Percentiles rank a stretch among this genome's conserved stretches.
Evolutionary conservation across 2,797 vertebrate species (phyloP).

Genomic region (Premnoplex brunnescens): DNA sequence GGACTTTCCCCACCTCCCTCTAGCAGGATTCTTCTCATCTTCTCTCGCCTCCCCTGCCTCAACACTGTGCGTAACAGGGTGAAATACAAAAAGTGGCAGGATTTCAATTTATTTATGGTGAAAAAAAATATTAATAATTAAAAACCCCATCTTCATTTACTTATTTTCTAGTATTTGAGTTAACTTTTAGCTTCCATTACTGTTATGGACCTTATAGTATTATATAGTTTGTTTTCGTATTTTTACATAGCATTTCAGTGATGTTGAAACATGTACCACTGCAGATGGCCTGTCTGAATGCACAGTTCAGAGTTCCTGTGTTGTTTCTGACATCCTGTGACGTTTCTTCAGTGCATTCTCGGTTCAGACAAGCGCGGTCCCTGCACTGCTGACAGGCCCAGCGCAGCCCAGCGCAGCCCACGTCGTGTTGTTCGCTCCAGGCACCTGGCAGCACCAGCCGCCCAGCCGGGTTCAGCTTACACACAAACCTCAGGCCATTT

Average conservation of each 20-base stretch:
- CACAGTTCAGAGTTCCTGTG: not conserved
- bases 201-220: not conserved
- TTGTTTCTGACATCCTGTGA: not conserved
- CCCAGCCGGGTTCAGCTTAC: not conserved
- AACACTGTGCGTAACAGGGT: not conserved
- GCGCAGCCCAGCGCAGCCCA: not conserved
- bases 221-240: not conserved
- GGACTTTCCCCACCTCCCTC: not conserved
- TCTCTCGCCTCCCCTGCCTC: not conserved
- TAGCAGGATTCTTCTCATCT: not conserved
- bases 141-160: not conserved
- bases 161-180: not conserved
- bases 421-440: rapidly evolving
- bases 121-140: not conserved
- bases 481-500: not conserved
- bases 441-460: not conserved
- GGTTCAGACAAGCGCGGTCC: not conserved
- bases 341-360: not conserved
- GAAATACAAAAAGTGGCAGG: not conserved
- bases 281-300: not conserved
- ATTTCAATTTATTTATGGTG: not conserved
- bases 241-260: not conserved
- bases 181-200: not conserved
- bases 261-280: not conserved
- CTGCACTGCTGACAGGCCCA: not conserved